Conservation (phyloP, 2,888 invertebrate genomes). For the Gryllus longicercus region DNA sequence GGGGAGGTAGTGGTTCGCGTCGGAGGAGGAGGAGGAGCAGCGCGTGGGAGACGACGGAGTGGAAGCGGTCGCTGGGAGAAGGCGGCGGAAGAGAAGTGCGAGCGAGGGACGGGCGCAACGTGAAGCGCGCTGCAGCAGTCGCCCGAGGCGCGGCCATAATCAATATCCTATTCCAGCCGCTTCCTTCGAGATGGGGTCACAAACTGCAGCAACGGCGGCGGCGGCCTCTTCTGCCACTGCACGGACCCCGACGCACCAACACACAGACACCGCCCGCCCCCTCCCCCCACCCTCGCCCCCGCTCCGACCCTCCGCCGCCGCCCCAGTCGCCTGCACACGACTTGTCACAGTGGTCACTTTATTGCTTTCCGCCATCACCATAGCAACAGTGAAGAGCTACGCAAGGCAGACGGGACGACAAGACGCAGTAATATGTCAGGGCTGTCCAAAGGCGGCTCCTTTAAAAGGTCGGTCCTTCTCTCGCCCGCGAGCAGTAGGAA, state of each 20-base stretch:
- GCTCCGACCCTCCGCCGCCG: neutral
- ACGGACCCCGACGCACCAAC: neutral
- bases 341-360: slow-evolving; percentile 38
- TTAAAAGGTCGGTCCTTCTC: neutral
- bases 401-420: slow-evolving; percentile 21
- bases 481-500: too few relatives aligned
- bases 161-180: slow-evolving; percentile 28
- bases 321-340: slow-evolving; percentile 26
- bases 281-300: neutral
- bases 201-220: neutral
- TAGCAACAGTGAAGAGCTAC: slow-evolving; percentile 31
- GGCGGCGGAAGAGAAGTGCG: neutral
- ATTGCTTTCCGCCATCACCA: slow-evolving; percentile 36
- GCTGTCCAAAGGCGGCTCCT: neutral
- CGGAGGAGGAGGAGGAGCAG: neutral
- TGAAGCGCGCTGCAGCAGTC: neutral
- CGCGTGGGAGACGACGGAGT: neutral
- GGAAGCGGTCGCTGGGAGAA: neutral
- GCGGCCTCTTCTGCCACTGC: neutral
- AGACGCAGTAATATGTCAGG: slow-evolving; percentile 17
- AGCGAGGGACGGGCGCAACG: neutral
- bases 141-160: slow-evolving; percentile 28
- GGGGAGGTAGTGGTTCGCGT: too few relatives aligned
- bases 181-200: neutral
- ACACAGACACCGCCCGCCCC: neutral